Conservation (phyloP, 2,113 vertebrate genomes). For the Neotoma lepida region DNA sequence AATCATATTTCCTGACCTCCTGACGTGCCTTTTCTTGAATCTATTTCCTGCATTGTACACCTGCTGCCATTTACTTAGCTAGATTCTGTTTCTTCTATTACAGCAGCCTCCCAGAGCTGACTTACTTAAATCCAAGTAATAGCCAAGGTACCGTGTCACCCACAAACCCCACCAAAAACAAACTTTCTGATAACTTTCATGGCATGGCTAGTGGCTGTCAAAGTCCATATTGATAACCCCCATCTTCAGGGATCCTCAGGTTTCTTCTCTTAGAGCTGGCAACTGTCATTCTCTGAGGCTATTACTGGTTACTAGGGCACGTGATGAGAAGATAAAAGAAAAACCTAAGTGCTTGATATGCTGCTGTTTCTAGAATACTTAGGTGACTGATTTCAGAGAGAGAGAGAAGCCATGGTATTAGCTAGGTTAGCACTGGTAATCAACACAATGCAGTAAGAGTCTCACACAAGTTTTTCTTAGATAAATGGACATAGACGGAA, state of each 20-base stretch:
- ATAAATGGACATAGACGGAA: not conserved
- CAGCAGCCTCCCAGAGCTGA: not conserved
- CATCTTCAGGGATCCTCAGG: not conserved
- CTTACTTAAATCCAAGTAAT: not conserved
- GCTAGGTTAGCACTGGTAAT: not conserved
- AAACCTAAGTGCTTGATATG: not conserved
- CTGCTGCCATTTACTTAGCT: not conserved
- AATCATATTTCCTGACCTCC: not conserved
- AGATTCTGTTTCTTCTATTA: not conserved
- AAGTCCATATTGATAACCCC: not conserved
- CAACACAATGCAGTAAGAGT: not conserved
- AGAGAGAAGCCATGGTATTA: not conserved
- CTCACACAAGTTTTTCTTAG: not conserved
- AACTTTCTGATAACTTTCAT: not conserved
- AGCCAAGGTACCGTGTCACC: not conserved
- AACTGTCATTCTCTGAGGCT: not conserved
- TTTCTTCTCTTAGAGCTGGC: not conserved
- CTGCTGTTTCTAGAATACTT: not conserved
- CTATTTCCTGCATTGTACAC: not conserved
- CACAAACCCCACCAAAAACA: not conserved
- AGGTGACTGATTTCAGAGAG: not conserved
- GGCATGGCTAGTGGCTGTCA: not conserved
- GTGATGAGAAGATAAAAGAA: not conserved
- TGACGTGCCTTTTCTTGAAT: not conserved
- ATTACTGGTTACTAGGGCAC: not conserved